Evolutionary conservation across 1,140 invertebrate species (phyloP).

Genomic region (Homalodisca vitripennis): DNA sequence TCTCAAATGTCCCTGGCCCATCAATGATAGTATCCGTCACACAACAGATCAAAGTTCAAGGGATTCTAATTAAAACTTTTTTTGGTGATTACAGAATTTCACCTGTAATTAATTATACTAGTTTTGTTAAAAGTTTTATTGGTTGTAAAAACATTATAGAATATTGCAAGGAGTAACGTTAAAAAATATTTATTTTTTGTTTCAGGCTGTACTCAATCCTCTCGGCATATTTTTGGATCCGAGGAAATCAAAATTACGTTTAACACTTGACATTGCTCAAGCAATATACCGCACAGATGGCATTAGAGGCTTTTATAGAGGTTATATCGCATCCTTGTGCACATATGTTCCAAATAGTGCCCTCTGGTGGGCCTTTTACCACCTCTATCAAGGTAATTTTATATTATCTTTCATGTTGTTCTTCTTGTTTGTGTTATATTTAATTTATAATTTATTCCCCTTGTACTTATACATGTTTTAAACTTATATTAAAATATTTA

Average conservation of each 20-base stretch:
- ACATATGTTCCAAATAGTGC: slow-evolving; percentile 95
- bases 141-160: background rate
- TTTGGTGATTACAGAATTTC: no score
- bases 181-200: slow-evolving; percentile 34
- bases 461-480: no score
- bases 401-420: no score
- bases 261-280: slow-evolving; percentile 67
- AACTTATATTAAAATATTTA: no score
- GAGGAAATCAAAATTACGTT: slow-evolving; percentile 59
- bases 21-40: no score
- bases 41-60: no score
- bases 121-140: no score
- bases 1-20: no score
- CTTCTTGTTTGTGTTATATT: no score
- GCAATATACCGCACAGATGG: slow-evolving; percentile 80
- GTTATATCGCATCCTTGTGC: slow-evolving; percentile 87
- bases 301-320: slow-evolving; percentile 86
- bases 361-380: slow-evolving; percentile 96
- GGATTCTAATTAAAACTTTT: no score
- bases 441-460: no score
- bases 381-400: slow-evolving; percentile 84
- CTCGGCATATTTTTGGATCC: slow-evolving; percentile 62
- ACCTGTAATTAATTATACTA: no score
- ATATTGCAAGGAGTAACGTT: background rate
- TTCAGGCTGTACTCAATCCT: slow-evolving; percentile 63